Evolutionary conservation across 2,797 vertebrate species (phyloP).

Genomic region (Odontamblyopus lacepedii): DNA sequence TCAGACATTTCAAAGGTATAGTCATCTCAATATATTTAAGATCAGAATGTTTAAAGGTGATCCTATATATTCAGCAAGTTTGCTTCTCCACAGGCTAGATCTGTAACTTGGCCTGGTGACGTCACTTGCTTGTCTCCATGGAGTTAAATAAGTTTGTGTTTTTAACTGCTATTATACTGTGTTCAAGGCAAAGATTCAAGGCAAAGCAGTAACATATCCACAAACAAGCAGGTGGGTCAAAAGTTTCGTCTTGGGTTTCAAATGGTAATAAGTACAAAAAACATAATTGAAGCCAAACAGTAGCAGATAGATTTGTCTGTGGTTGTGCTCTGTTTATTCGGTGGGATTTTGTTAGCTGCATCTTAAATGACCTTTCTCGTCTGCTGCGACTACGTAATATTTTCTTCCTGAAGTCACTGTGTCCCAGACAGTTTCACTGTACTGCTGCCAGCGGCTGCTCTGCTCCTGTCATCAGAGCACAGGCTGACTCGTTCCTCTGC

Average conservation of each 20-base stretch:
- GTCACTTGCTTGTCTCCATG: too few relatives aligned
- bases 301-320: constrained; percentile 4
- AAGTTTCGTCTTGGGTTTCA: not conserved
- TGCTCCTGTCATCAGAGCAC: constrained; percentile 73
- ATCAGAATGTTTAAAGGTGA: too few relatives aligned
- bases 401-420: constrained; percentile 52
- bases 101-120: too few relatives aligned
- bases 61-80: too few relatives aligned
- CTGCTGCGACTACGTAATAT: constrained; percentile 57
- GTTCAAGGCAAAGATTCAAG: too few relatives aligned
- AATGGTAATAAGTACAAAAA: constrained; percentile 3
- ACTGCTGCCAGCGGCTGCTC: constrained; percentile 62
- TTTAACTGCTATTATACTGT: too few relatives aligned
- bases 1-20: not conserved
- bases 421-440: constrained; percentile 47
- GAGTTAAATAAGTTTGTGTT: too few relatives aligned
- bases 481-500: constrained; percentile 60
- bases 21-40: too few relatives aligned
- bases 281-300: constrained; percentile 3
- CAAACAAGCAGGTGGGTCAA: not conserved
- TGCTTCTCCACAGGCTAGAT: too few relatives aligned
- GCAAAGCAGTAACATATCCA: too few relatives aligned
- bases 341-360: constrained; percentile 28
- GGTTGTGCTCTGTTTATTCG: constrained; percentile 1
- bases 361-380: constrained; percentile 51